Evolutionary conservation across 2,113 vertebrate genomes (phyloP).

Genomic region (zebrafish (Danio rerio)): DNA sequence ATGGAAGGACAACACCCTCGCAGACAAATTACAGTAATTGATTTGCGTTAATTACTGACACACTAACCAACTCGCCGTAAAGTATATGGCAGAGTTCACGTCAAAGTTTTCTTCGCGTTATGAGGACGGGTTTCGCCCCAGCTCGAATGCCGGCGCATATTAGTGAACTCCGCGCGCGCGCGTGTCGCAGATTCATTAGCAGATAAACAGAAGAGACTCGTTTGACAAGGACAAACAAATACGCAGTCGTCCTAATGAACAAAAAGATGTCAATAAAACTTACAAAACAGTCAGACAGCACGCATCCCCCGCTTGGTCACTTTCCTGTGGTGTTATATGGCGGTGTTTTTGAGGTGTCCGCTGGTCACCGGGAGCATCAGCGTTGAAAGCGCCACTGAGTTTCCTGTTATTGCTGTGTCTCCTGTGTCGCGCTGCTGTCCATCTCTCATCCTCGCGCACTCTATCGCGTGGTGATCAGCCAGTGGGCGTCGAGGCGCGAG

Average conservation of each 20-base stretch:
- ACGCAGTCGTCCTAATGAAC: not conserved
- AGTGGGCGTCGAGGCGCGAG: constrained; percentile 51
- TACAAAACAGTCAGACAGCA: constrained; percentile 37
- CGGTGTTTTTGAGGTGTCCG: constrained; percentile 46
- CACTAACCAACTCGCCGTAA: not conserved
- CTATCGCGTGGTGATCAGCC: constrained; percentile 55
- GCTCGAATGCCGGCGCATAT: constrained; percentile 17
- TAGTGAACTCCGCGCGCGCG: constrained; percentile 34
- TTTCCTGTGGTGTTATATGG: constrained; percentile 36
- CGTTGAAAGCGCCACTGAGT: constrained; percentile 57
- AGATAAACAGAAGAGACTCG: constrained; percentile 7
- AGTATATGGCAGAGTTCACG: not conserved
- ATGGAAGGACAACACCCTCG: constrained; percentile 9
- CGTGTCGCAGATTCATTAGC: constrained; percentile 54
- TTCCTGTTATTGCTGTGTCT: constrained; percentile 64
- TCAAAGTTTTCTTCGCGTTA: constrained; percentile 33
- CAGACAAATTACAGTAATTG: constrained; percentile 30
- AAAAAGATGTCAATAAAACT: constrained; percentile 18
- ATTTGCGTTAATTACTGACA: constrained; percentile 20
- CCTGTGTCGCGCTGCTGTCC: constrained; percentile 46
- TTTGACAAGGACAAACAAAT: constrained; percentile 27
- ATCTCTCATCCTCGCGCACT: constrained; percentile 57
- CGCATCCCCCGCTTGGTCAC: constrained; percentile 47
- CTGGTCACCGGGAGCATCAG: constrained; percentile 61
- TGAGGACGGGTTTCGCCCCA: not conserved